A percentile compares a stretch with the other conserved stretches of the same genome.
Evolutionary conservation across 2,888 invertebrate species (phyloP).

Genomic region (Meteorus colon): DNA sequence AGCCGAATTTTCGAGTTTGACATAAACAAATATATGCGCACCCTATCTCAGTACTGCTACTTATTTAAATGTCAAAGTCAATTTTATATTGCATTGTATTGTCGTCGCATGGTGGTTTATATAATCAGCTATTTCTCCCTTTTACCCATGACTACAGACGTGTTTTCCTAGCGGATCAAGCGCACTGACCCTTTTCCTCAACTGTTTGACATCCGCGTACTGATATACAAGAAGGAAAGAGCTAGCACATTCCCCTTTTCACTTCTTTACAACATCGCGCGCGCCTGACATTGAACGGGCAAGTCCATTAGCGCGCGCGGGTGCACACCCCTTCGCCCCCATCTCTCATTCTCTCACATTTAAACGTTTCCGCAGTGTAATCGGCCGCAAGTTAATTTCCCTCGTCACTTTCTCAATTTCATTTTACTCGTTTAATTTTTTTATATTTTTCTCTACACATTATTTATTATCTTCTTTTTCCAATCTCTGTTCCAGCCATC

Average conservation of each 20-base stretch:
- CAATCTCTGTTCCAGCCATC: constrained; percentile 14
- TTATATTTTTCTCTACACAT: neutral
- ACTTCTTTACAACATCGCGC: constrained; percentile 7
- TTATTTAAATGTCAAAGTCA: constrained; percentile 51
- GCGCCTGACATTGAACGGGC: constrained; percentile 48
- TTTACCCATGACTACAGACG: neutral
- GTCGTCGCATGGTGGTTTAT: constrained; percentile 29
- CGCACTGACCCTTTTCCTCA: neutral
- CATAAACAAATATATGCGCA: constrained; percentile 19
- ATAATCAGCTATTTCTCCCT: constrained; percentile 2
- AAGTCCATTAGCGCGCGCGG: constrained; percentile 58
- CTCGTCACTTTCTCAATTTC: constrained; percentile 26
- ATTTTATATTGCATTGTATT: constrained; percentile 48
- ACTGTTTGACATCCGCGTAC: neutral
- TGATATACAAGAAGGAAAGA: neutral
- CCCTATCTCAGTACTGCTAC: neutral
- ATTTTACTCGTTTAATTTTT: constrained; percentile 9
- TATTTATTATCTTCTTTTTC: neutral
- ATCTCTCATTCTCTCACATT: constrained; percentile 52
- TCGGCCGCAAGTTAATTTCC: constrained; percentile 56
- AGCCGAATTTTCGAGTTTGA: neutral
- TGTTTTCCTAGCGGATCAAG: neutral
- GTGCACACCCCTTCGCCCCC: constrained; percentile 21
- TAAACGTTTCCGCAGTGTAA: constrained; percentile 65
- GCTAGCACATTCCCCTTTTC: neutral